Base-by-base conservation (phyloP, 2,113 vertebrate species). In the Rhynchomys soricoides region DNA sequence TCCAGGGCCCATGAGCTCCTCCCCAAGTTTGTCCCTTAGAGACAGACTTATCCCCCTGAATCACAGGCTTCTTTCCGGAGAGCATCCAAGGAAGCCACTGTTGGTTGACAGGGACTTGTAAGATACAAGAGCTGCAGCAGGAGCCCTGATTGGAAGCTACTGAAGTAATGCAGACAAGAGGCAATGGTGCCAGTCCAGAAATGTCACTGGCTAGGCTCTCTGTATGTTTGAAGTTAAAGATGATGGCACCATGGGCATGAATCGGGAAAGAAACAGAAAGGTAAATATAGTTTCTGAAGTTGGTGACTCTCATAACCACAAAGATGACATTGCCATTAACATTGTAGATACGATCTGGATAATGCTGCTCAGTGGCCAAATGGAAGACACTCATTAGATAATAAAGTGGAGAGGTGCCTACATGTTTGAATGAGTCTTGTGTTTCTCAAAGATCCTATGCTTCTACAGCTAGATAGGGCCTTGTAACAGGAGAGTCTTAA, bases 401-500 rank as follows among this genome's bases (percentile, higher is more conserved):
- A 74, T 15, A 94, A 59, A 89, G 9, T 40, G 9, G 15, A 7
- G 66, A 90, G 40, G 4, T 26, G 52, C 15, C 34, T 93, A 9
- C 17, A 64, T 50, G 7, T 87, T 92, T 59, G 59, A 57, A 16
- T 81, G 81, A 94, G 17, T 85, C 52, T 77, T 48, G 7, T 24
- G 29, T 95, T 89, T 94, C 62, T 87, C 68, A 91, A 86, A 91
- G 86, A 82, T 5, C 89, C 1, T 52, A 59, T 83, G 48, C 48
- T 95, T 96, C 77, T 19, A 77, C n/a, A 74, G 48, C 48, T 79
- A 59, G 15, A 45, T 11, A 79, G 15, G 29, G 7, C 70, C 43
- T 94, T 89, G 4, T 40, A 88, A 68, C 22, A 89, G 55, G 66
- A 52, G 19, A 86, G 62, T 86, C 40, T 91, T 96, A 82, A 74